Conservation (phyloP, 1,140 invertebrate species). For the Drosophila elegans region DNA sequence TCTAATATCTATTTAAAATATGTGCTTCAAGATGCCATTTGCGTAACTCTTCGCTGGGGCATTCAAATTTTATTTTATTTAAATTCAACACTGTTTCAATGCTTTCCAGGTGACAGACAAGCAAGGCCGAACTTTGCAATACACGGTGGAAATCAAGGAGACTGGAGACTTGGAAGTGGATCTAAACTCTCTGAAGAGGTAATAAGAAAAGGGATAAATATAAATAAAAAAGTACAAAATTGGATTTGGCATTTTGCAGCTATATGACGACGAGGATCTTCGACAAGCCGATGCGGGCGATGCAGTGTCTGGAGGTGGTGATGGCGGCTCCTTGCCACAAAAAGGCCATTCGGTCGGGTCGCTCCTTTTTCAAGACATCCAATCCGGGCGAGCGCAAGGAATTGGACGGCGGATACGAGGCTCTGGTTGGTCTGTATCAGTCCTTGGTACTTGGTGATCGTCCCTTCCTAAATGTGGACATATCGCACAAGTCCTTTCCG, state of each 20-base stretch:
- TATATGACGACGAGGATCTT: slow-evolving; percentile 73
- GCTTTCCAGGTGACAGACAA: slow-evolving; percentile 53
- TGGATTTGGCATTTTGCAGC: slow-evolving; percentile 27
- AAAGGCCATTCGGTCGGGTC: slow-evolving; percentile 86
- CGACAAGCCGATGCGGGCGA: slow-evolving; percentile 87
- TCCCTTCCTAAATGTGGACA: slow-evolving; percentile 90
- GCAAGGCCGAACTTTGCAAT: slow-evolving; percentile 77
- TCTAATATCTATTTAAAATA: too few species aligned
- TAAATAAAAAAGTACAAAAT: neutral
- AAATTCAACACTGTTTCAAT: neutral
- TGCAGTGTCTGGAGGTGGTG: slow-evolving; percentile 94
- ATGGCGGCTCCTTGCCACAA: slow-evolving; percentile 85
- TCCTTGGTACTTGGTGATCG: slow-evolving; percentile 90
- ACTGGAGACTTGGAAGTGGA: slow-evolving; percentile 86
- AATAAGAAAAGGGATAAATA: neutral
- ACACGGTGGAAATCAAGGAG: slow-evolving; percentile 87
- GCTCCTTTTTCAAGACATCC: slow-evolving; percentile 84
- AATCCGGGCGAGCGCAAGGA: slow-evolving; percentile 32
- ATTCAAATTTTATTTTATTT: too few species aligned
- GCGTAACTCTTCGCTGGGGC: too few species aligned
- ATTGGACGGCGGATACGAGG: slow-evolving; percentile 88
- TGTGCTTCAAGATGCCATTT: too few species aligned
- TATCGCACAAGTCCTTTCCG: slow-evolving; percentile 89
- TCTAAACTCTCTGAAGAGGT: slow-evolving; percentile 85
- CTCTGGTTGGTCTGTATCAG: slow-evolving; percentile 91